Conservation (phyloP, 2,113 vertebrate species). For the Drymodes brunneopygia region DNA sequence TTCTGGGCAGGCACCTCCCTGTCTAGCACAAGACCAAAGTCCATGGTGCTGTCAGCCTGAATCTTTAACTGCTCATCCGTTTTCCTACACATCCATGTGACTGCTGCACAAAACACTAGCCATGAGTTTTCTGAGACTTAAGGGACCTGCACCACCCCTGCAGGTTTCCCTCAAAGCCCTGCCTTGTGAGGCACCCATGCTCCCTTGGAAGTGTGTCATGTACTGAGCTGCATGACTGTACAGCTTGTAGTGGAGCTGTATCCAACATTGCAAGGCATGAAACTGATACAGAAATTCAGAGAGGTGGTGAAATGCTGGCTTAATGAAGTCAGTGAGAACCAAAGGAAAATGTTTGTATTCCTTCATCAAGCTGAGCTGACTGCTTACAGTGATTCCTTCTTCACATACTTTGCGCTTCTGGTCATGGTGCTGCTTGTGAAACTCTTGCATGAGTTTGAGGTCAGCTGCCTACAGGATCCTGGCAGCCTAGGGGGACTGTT, state of each 20-base stretch:
- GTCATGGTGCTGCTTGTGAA: not conserved
- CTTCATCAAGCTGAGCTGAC: not conserved
- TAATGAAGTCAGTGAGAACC: not conserved
- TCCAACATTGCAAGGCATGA: not conserved
- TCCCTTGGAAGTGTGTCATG: not conserved
- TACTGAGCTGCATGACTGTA: not conserved
- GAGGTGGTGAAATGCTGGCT: not conserved
- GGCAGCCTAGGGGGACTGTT: not conserved
- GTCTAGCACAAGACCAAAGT: not conserved
- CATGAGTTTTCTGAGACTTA: not conserved
- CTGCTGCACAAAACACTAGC: not conserved
- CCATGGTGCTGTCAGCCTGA: not conserved
- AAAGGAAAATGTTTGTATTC: not conserved
- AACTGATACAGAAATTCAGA: not conserved
- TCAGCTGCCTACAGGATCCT: not conserved
- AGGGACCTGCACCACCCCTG: not conserved
- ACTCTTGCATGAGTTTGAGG: not conserved
- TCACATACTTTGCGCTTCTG: not conserved
- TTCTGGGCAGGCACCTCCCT: not conserved
- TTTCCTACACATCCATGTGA: not conserved
- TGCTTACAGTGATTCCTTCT: not conserved
- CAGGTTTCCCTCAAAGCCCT: not conserved
- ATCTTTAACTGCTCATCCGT: not conserved
- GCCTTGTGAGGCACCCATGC: too few species aligned
- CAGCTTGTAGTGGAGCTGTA: not conserved